Evolutionary conservation across 1,140 invertebrate genomes (phyloP).

Genomic region (Neodiprion virginianus): DNA sequence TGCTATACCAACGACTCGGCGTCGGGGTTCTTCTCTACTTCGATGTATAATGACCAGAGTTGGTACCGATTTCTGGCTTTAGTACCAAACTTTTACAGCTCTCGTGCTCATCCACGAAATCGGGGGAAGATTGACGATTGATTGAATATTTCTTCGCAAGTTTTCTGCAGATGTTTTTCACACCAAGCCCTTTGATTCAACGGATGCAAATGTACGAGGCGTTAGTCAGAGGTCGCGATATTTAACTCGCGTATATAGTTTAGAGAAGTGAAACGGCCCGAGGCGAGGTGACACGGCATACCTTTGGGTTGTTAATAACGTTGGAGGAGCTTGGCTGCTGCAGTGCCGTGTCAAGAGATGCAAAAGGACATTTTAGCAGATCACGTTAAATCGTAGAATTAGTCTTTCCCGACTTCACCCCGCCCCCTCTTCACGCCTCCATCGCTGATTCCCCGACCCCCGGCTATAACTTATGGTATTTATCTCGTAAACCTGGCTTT

Average conservation of each 20-base stretch:
- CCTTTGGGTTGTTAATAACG: not conserved
- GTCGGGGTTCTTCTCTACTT: too few relatives aligned
- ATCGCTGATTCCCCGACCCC: not conserved
- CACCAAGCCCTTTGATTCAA: not conserved
- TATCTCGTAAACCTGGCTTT: constrained; percentile 48
- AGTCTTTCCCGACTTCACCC: constrained; percentile 33
- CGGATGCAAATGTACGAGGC: too few relatives aligned
- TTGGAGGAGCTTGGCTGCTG: not conserved
- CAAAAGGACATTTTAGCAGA: constrained; percentile 38
- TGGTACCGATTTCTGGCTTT: too few relatives aligned
- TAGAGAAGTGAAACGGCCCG: too few relatives aligned
- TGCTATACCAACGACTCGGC: not conserved
- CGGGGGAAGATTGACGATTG: constrained; percentile 16
- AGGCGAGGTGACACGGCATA: not conserved
- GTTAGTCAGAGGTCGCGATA: not conserved
- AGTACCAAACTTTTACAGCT: not conserved
- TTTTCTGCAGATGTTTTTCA: constrained; percentile 22
- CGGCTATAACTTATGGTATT: constrained; percentile 50
- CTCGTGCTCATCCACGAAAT: constrained; percentile 6
- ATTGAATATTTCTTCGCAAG: constrained; percentile 11
- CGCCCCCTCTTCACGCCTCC: not conserved
- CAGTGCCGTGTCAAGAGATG: not conserved
- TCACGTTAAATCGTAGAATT: constrained; percentile 51
- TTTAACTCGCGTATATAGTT: too few relatives aligned
- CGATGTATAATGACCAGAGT: too few relatives aligned